Evolutionary conservation across 2,797 vertebrate species (phyloP), one percentile per base, ranked within the genome.

Genomic region (Carcharodon carcharias): DNA sequence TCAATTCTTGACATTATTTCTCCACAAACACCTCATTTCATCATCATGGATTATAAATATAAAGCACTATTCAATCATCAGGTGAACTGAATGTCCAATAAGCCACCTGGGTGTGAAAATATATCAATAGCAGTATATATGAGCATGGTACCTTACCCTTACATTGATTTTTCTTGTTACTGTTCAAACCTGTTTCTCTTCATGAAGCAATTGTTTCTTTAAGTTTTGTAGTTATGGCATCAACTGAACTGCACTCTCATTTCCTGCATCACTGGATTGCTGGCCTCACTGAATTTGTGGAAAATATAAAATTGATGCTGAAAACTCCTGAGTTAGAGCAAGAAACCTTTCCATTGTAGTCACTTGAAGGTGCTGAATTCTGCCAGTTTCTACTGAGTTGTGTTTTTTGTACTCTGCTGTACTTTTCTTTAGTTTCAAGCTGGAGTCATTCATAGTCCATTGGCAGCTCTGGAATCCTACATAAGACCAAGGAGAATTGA

Each of bases 101-200:
- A 73, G 50, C 28, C 16, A 95, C 50, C 31, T 73, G 67, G 69
- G 16, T 77, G 35, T 95, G 71, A 95, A 77, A 95, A 95, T 63
- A 95, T 58, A n/a, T 95, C 50, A 95, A 63, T 58, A 21, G 54
- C 67, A 77, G 94, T 77, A 71, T 35, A 95, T 95, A 58, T 73
- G 94, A 95, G 9, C 94, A 95, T 95, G 45, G 26, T 73, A 67
- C 50, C 94, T 73, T 95, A 54, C 31, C 94, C 12, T 95, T 77
- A 40, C 50, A 95, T 95, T 95, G 94, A 77, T 95, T 95, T 77
- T 77, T 77, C 69, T 56, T 77, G 69, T 95, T 56, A 77, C 69
- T 77, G 69, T 69, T 95, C 94, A 95, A 77, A 77, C 67, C 31
- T 95, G 50, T 95, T 95, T 67, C 91, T 67, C n/a, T 93, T 77